A percentile compares a stretch with the other conserved stretches of the same genome.
Evolutionary conservation across 2,113 vertebrate genomes (phyloP).

Genomic region (Tenebrosternarchus preto): DNA sequence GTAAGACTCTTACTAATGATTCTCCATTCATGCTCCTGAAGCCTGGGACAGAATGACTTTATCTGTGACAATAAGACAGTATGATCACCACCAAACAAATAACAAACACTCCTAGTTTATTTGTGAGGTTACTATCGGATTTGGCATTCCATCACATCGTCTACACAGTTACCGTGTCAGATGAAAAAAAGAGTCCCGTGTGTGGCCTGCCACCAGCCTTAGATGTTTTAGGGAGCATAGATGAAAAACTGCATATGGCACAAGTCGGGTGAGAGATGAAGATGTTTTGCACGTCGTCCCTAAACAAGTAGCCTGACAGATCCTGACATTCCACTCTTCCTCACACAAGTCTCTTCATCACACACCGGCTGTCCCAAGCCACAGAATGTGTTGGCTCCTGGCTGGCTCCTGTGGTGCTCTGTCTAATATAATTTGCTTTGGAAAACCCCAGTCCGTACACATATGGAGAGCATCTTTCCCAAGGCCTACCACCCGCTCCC

Average conservation of each 20-base stretch:
- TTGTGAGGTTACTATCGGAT: background rate
- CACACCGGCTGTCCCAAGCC: conserved; percentile 71
- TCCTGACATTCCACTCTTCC: conserved; percentile 64
- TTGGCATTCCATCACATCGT: too few species aligned
- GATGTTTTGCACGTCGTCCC: conserved; percentile 60
- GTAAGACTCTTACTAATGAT: conserved; percentile 37
- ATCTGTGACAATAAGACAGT: background rate
- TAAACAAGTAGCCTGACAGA: conserved; percentile 68
- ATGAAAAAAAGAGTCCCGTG: too few species aligned
- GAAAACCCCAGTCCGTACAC: conserved; percentile 65
- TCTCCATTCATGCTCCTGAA: conserved; percentile 60
- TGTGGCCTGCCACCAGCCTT: conserved; percentile 15
- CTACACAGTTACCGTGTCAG: background rate
- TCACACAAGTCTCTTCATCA: conserved; percentile 63
- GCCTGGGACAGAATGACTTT: background rate
- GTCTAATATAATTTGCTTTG: conserved; percentile 71
- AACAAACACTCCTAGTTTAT: background rate
- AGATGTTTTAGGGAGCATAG: background rate
- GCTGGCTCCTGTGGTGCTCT: conserved; percentile 61
- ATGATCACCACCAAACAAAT: background rate
- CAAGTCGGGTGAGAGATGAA: conserved; percentile 73
- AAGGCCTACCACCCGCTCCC: conserved; percentile 30
- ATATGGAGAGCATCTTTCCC: conserved; percentile 72
- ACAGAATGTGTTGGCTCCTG: conserved; percentile 65
- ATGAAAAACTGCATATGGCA: conserved; percentile 69